Evolutionary conservation across 2,888 invertebrate species (phyloP).

Genomic region (Drepana falcataria): DNA sequence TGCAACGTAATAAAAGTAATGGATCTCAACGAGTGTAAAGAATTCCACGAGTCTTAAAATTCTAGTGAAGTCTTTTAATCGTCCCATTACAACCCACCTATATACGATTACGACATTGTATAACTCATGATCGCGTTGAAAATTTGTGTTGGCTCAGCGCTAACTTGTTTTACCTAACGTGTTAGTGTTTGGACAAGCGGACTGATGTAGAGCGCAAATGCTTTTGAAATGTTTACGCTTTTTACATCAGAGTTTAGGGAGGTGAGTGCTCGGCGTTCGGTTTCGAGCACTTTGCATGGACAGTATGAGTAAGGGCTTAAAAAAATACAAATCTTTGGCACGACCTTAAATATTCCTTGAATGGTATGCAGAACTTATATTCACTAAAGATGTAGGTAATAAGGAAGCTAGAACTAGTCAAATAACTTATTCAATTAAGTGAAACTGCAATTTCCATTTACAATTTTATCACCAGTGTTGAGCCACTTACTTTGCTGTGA

Average conservation of each 20-base stretch:
- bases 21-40: conserved; percentile 15
- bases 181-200: conserved; percentile 47
- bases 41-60: conserved; percentile 9
- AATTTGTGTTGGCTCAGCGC: conserved; percentile 31
- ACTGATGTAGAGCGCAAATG: conserved; percentile 42
- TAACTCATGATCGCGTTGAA: conserved; percentile 27
- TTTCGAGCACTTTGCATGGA: conserved; percentile 18
- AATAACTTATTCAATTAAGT: no score
- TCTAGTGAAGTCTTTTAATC: conserved; percentile 17
- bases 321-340: not conserved
- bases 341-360: no score
- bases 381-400: no score
- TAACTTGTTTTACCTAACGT: conserved; percentile 34
- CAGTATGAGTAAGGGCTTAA: not conserved
- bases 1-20: conserved; percentile 12
- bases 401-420: no score
- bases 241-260: conserved; percentile 24
- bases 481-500: no score
- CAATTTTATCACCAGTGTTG: no score
- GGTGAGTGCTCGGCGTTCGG: conserved; percentile 11
- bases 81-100: conserved; percentile 27
- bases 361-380: no score
- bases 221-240: conserved; percentile 53
- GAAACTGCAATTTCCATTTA: no score
- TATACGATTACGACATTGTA: conserved; percentile 22